Percentiles rank a stretch among this genome's conserved stretches.
Conservation (phyloP, 2,888 invertebrate species). For the Leucophora obtusa region DNA sequence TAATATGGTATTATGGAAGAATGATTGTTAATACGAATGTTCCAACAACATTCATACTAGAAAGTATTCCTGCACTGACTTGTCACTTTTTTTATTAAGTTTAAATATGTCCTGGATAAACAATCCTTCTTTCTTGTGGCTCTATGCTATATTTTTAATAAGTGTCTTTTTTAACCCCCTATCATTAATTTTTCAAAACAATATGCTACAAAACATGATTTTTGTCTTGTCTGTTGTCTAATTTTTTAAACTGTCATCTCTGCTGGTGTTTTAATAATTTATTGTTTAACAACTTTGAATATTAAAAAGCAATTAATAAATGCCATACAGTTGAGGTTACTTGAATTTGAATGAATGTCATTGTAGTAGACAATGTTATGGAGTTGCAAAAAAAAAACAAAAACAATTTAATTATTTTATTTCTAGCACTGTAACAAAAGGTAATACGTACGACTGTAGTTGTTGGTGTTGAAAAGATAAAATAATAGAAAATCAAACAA, state of each 20-base stretch:
- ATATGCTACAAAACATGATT: neutral
- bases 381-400: constrained; percentile 17
- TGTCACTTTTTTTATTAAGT: no score
- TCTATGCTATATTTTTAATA: no score
- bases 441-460: constrained; percentile 6
- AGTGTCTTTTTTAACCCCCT: no score
- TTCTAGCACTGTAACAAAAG: constrained; percentile 34
- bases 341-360: constrained; percentile 20
- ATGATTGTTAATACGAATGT: no score
- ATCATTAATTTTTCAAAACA: neutral
- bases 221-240: constrained; percentile 4
- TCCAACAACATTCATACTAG: no score
- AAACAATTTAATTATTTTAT: constrained; percentile 56
- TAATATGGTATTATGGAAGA: no score
- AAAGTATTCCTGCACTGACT: no score
- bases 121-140: no score
- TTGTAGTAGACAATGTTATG: constrained; percentile 1
- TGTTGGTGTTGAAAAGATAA: neutral
- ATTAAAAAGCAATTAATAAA: constrained; percentile 62
- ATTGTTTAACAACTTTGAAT: constrained; percentile 49
- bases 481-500: constrained; percentile 11
- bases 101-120: no score
- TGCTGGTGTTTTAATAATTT: constrained; percentile 53
- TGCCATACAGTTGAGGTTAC: constrained; percentile 45
- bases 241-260: constrained; percentile 33